Conservation (phyloP, 1,140 invertebrate genomes). For the Cotesia vestalis region DNA sequence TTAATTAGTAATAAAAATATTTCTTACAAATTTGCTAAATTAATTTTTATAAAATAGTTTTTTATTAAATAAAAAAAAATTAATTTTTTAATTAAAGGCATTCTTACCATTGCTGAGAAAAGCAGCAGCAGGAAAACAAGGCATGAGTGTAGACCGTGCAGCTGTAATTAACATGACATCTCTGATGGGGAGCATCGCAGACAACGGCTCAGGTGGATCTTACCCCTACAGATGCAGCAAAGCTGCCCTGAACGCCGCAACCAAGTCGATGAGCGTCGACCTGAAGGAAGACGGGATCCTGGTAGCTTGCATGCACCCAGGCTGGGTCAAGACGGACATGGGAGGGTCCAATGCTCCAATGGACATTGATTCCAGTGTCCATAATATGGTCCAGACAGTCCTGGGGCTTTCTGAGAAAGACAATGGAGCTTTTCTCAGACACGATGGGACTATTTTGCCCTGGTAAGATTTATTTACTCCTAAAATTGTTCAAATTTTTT, state of each 20-base stretch:
- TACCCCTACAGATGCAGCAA: slow-evolving; percentile 89
- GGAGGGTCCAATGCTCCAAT: slow-evolving; percentile 82
- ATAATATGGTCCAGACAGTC: slow-evolving; percentile 74
- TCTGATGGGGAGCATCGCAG: slow-evolving; percentile 79
- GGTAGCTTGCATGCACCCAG: slow-evolving; percentile 82
- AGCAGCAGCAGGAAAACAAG: slow-evolving; percentile 68
- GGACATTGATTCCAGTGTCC: slow-evolving; percentile 73
- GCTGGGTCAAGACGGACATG: slow-evolving; percentile 92
- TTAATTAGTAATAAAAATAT: too few species aligned
- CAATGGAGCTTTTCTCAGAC: slow-evolving; percentile 80
- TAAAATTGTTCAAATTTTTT: too few species aligned
- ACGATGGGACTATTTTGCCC: slow-evolving; percentile 75
- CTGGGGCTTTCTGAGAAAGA: slow-evolving; percentile 70
- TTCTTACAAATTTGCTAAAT: too few species aligned
- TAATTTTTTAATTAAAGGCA: slow-evolving; percentile 57
- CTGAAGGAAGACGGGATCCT: slow-evolving; percentile 80
- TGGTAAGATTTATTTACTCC: slow-evolving; percentile 70
- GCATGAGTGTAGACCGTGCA: slow-evolving; percentile 72
- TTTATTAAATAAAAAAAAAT: too few species aligned
- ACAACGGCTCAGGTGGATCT: slow-evolving; percentile 78
- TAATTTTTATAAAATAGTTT: too few species aligned
- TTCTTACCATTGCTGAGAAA: slow-evolving; percentile 78
- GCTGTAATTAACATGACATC: slow-evolving; percentile 87
- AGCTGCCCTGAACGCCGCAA: slow-evolving; percentile 87
- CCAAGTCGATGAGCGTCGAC: slow-evolving; percentile 85